A percentile compares a stretch with the other conserved stretches of the same genome.
These are phyloP conservation scores for Hirtodrosophila trivittata DNA, from an alignment of 2,888 invertebrate genomes.

Conservation along the genomic window DNA sequence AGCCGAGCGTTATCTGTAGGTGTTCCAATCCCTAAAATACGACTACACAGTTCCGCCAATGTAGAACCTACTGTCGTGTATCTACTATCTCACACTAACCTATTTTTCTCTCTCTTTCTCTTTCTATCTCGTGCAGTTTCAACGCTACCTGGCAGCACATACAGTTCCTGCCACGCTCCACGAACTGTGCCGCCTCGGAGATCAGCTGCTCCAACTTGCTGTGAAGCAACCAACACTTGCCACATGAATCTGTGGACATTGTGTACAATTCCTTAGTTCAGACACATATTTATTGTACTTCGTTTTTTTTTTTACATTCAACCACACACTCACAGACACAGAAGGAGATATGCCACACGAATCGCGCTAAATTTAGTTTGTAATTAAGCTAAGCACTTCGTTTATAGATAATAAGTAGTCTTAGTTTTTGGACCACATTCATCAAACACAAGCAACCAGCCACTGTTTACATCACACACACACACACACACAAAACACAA, in stretches of 20 bases:
- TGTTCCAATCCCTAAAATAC: too few relatives aligned
- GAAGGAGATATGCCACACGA: constrained; percentile 27
- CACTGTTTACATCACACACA: constrained; percentile 66
- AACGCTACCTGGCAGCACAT: constrained; percentile 83
- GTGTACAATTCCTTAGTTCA: constrained; percentile 55
- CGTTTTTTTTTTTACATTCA: constrained; percentile 47
- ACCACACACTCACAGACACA: constrained; percentile 16
- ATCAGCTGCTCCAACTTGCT: constrained; percentile 80
- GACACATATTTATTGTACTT: constrained; percentile 70
- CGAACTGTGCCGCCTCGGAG: constrained; percentile 77
- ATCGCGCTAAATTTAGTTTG: constrained; percentile 46
- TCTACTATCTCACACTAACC: too few relatives aligned
- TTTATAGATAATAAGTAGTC: constrained; percentile 30
- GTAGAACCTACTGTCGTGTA: too few relatives aligned
- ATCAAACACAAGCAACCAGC: constrained; percentile 26
- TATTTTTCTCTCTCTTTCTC: constrained; percentile 7
- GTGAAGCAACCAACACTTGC: constrained; percentile 46
- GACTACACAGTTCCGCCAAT: too few relatives aligned
- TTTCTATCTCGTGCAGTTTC: constrained; percentile 68
- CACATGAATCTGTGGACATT: constrained; percentile 20
- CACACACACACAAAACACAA: constrained; percentile 4
- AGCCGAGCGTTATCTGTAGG: constrained; percentile 82
- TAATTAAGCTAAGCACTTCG: constrained; percentile 39
- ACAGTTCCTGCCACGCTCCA: constrained; percentile 81
- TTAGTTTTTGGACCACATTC: constrained; percentile 28